Evolutionary conservation across 1,140 invertebrate genomes (phyloP).

Genomic region (Glossosoma conforme): DNA sequence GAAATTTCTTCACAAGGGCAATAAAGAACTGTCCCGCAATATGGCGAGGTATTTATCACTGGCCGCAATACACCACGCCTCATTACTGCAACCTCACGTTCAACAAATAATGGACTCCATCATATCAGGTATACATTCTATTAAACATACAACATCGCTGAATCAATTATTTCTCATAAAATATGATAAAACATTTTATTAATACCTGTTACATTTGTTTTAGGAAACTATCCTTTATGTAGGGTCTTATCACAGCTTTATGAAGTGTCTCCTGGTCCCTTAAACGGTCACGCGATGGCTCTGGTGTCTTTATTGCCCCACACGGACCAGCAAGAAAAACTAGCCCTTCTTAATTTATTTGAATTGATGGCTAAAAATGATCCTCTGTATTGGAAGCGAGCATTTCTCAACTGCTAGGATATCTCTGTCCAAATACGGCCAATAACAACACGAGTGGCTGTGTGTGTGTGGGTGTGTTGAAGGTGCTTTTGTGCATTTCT

Average conservation of each 20-base stretch:
- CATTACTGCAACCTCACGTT: constrained; percentile 77
- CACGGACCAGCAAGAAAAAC: constrained; percentile 78
- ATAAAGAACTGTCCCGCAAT: constrained; percentile 81
- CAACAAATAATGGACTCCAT: constrained; percentile 87
- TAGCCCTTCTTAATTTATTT: constrained; percentile 76
- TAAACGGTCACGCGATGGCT: constrained; percentile 78
- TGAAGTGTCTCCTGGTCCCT: constrained; percentile 75
- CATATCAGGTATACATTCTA: constrained; percentile 67
- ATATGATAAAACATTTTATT: no score
- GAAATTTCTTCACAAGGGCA: constrained; percentile 85
- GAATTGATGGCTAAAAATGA: constrained; percentile 74
- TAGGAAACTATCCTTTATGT: constrained; percentile 79
- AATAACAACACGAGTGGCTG: constrained; percentile 39
- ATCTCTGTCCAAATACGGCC: constrained; percentile 45
- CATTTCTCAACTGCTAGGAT: constrained; percentile 72
- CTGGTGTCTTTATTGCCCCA: constrained; percentile 74
- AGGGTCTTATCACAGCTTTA: constrained; percentile 85
- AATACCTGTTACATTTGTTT: constrained; percentile 33
- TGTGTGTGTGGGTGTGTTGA: constrained; percentile 47
- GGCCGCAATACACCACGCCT: constrained; percentile 87
- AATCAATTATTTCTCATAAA: constrained; percentile 1
- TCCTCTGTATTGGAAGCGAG: constrained; percentile 73
- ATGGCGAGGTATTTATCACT: constrained; percentile 88
- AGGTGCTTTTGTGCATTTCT: constrained; percentile 74
- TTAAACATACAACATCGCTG: neutral